Percentiles rank a stretch among this genome's conserved stretches.
Conservation (phyloP, 2,888 invertebrate species). For the Caradrina clavipalpis region DNA sequence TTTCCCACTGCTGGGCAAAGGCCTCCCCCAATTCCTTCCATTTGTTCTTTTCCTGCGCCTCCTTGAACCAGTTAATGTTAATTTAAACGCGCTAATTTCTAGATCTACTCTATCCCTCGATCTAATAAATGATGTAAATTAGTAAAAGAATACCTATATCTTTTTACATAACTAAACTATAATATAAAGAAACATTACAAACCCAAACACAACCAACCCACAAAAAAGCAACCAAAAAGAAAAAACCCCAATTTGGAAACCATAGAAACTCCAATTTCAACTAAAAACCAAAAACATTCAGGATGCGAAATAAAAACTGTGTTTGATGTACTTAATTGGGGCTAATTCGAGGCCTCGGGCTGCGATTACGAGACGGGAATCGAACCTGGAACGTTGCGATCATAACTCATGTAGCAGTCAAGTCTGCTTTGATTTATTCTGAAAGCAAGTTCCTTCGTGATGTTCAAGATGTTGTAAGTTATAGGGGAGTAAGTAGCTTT, state of each 20-base stretch:
- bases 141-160: no score
- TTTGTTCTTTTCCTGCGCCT: no score
- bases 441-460: conserved; percentile 30
- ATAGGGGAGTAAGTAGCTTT: not conserved
- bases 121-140: no score
- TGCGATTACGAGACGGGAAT: conserved; percentile 73
- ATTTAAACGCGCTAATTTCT: no score
- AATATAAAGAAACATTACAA: not conserved
- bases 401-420: conserved; percentile 63
- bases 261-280: conserved; percentile 47
- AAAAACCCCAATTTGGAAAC: conserved; percentile 54
- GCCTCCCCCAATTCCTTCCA: no score
- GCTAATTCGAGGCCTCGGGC: conserved; percentile 78
- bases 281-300: conserved; percentile 52
- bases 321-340: conserved; percentile 76
- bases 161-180: no score
- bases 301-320: conserved; percentile 66
- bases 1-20: no score
- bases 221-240: not conserved
- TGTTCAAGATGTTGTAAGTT: conserved; percentile 21
- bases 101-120: no score
- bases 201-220: not conserved
- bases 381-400: conserved; percentile 65
- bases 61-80: no score
- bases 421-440: conserved; percentile 64